Evolutionary conservation across 2,888 invertebrate genomes (phyloP).

Genomic region (Coelogynopora nodosa): DNA sequence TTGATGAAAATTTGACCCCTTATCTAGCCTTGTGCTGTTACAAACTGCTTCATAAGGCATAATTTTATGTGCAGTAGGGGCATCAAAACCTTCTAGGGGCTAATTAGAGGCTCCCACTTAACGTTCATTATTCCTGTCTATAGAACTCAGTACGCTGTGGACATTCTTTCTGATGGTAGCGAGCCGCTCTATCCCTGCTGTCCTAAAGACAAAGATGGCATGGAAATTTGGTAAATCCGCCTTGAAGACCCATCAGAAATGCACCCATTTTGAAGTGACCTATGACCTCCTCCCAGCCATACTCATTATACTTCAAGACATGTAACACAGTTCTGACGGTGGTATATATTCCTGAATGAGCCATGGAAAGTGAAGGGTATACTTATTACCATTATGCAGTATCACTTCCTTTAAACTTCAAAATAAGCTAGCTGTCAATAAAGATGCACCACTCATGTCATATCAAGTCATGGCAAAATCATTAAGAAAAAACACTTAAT

Average conservation of each 20-base stretch:
- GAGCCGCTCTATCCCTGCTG: neutral
- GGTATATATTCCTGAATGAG: no score
- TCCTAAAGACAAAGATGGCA: constrained; percentile 31
- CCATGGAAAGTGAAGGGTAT: no score
- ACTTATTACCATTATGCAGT: no score
- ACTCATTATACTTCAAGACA: constrained; percentile 53
- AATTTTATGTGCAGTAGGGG: constrained; percentile 35
- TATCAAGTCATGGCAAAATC: no score
- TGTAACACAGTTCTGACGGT: no score
- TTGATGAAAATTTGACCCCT: no score
- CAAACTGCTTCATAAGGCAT: neutral
- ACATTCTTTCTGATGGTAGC: neutral
- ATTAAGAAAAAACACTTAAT: no score
- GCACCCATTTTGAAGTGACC: constrained; percentile 55
- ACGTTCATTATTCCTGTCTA: constrained; percentile 30
- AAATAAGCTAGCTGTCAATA: no score
- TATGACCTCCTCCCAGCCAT: constrained; percentile 50
- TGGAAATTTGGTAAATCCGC: constrained; percentile 48
- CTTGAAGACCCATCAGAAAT: constrained; percentile 49
- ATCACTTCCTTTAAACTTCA: no score
- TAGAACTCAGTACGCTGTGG: constrained; percentile 29
- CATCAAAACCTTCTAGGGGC: constrained; percentile 43
- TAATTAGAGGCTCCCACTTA: constrained; percentile 36
- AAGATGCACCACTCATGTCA: no score
- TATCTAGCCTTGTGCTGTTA: neutral